Conservation (phyloP, 64 coral and sea anemone species). For the Dendrophyllia cribrosa region DNA sequence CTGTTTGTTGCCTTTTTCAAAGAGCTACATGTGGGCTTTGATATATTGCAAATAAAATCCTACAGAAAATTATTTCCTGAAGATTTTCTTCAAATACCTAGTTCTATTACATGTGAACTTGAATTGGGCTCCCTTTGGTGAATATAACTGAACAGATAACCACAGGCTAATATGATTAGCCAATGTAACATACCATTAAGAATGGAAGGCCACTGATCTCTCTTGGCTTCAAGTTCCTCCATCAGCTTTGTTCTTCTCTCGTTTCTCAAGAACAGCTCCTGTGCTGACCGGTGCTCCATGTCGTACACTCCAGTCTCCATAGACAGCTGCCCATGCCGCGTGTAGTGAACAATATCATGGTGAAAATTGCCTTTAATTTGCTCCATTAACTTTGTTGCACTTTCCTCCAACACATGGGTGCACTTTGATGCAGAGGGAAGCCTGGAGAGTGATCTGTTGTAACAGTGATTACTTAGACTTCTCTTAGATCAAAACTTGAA, state of each 20-base stretch:
- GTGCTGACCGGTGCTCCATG: slow-evolving; percentile 90
- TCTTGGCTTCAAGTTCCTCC: slow-evolving; percentile 75
- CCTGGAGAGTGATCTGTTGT: slow-evolving; percentile 42
- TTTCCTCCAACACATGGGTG: slow-evolving; percentile 81
- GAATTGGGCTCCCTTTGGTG: too few species aligned
- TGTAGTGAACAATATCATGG: slow-evolving; percentile 97
- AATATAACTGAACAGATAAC: too few species aligned
- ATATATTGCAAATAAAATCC: too few species aligned
- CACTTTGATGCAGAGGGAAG: slow-evolving; percentile 71
- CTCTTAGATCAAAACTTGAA: too few species aligned
- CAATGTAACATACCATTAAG: slow-evolving; percentile 65
- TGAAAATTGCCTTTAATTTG: slow-evolving; percentile 86
- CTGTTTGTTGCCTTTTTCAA: too few species aligned
- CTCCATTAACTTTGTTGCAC: slow-evolving; percentile 59
- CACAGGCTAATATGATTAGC: too few species aligned
- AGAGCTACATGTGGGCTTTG: too few species aligned
- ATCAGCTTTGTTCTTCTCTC: slow-evolving; percentile 85
- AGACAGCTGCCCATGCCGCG: slow-evolving; percentile 82
- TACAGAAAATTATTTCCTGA: too few species aligned
- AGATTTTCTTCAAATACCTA: too few species aligned
- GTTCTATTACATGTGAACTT: too few species aligned
- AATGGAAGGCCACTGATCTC: slow-evolving; percentile 92
- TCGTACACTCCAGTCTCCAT: slow-evolving; percentile 92
- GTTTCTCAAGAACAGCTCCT: slow-evolving; percentile 90
- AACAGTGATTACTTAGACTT: neutral